phyloP scores from a whole-genome alignment of 2,113 vertebrate species.

The Gambusia holbrooki region DNA sequence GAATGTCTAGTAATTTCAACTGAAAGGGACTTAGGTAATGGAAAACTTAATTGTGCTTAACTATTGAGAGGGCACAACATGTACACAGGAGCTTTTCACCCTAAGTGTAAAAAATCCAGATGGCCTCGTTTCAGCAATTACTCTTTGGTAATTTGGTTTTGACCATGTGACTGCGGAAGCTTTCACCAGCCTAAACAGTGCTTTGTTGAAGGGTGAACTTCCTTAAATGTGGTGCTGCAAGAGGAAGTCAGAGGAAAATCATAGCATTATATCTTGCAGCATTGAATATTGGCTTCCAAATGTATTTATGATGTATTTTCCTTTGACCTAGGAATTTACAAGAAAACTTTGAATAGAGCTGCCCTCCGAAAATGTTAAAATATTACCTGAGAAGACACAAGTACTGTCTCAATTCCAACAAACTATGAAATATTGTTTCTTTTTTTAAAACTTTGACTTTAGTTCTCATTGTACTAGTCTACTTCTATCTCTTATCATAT shows the following conservation, averaged over 20 bases:
- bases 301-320: background rate
- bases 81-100: background rate
- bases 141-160: conserved; percentile 7
- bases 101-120: background rate
- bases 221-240: background rate
- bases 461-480: background rate
- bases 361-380: background rate
- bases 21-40: background rate
- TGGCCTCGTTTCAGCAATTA: background rate
- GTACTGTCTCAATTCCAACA: background rate
- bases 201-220: conserved; percentile 8
- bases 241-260: background rate
- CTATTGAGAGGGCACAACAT: background rate
- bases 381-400: background rate
- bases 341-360: background rate
- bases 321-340: background rate
- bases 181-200: background rate
- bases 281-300: background rate
- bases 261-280: background rate
- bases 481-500: background rate
- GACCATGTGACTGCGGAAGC: conserved; percentile 5
- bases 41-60: background rate
- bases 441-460: background rate
- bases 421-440: background rate
- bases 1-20: background rate